These are phyloP conservation scores for Astyanax mexicanus DNA, from an alignment of 2,797 vertebrate species.

Conservation along the genomic window DNA sequence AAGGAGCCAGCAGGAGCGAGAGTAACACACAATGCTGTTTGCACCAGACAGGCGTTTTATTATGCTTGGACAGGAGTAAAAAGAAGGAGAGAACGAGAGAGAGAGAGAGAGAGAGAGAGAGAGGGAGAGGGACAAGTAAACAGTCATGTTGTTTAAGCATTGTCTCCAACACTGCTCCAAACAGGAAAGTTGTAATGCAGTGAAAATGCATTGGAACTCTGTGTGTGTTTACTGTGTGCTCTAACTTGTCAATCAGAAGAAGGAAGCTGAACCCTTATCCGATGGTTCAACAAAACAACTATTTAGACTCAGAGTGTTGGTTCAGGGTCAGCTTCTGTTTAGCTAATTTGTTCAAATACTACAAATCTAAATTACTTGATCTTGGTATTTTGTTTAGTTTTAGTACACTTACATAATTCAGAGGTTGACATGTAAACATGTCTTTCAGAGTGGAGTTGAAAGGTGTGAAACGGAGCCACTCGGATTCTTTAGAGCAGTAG, in stretches of 20 bases:
- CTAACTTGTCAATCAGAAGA: constrained; percentile 4
- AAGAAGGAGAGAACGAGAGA: not conserved
- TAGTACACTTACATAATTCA: too few species aligned
- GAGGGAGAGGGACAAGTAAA: not conserved
- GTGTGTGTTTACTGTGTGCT: not conserved
- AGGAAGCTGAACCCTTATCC: not conserved
- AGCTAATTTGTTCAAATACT: not conserved
- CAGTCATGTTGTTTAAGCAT: not conserved
- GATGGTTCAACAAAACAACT: not conserved
- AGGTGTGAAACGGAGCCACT: too few species aligned
- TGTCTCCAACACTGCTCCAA: not conserved
- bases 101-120: not conserved
- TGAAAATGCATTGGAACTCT: not conserved
- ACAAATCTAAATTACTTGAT: too few species aligned
- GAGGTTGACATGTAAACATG: too few species aligned
- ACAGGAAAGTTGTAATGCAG: not conserved
- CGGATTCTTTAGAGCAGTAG: too few species aligned
- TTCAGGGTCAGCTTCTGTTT: not conserved
- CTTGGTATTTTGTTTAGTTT: too few species aligned
- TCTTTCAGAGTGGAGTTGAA: too few species aligned
- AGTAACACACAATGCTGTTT: not conserved
- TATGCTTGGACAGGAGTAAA: not conserved
- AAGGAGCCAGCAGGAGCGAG: not conserved
- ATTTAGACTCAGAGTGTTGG: not conserved
- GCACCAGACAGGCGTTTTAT: too few species aligned